Conservation (phyloP, 2,888 invertebrate genomes). For the Drosophila planitibia region DNA sequence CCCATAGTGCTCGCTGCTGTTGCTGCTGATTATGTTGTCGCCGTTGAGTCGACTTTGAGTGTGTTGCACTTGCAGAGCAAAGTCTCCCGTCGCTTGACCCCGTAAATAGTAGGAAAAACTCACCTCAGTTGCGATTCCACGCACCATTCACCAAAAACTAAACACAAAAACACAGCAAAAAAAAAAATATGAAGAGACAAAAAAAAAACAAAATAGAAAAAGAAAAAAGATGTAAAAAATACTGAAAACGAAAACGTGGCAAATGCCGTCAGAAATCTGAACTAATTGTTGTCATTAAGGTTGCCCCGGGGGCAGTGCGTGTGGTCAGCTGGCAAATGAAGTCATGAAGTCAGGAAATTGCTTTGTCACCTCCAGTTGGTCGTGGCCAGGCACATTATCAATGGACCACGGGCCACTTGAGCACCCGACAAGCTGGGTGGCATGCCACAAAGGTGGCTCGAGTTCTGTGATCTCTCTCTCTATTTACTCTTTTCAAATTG, state of each 20-base stretch:
- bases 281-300: conserved; percentile 79
- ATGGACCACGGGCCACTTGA: conserved; percentile 44
- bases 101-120: conserved; percentile 33
- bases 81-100: conserved; percentile 50
- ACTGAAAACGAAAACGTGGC: conserved; percentile 4
- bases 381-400: conserved; percentile 10
- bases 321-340: conserved; percentile 56
- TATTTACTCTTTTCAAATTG: conserved; percentile 14
- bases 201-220: not conserved
- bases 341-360: conserved; percentile 26
- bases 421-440: conserved; percentile 38
- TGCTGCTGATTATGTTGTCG: conserved; percentile 72
- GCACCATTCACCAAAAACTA: conserved; percentile 41
- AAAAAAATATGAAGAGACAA: not conserved
- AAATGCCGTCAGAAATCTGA: conserved; percentile 48
- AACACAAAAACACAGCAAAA: not conserved
- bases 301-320: conserved; percentile 37
- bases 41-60: conserved; percentile 33
- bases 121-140: conserved; percentile 5
- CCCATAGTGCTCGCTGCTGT: conserved; percentile 26
- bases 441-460: conserved; percentile 26
- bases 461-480: not conserved
- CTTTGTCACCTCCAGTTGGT: conserved; percentile 38
- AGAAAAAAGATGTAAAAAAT: conserved; percentile 5
- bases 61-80: conserved; percentile 58